Base-by-base conservation (phyloP, 1,140 invertebrate genomes). In the Drosophila bifasciata region DNA sequence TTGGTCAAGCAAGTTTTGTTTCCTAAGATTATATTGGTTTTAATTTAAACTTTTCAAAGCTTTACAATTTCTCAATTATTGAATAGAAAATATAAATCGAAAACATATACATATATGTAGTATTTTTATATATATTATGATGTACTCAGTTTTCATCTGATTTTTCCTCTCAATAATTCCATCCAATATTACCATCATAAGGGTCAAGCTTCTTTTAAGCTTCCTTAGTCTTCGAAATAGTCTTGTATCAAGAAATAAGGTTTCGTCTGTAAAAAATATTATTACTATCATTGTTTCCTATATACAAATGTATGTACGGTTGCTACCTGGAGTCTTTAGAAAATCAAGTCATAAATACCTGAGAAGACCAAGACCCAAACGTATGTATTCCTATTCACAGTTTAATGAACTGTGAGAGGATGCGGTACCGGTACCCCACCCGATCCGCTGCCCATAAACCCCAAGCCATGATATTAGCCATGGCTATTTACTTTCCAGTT, bases 401-500 rank as follows among this genome's bases (percentile, higher is more conserved):
- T 85, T 85, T 86, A 81, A 85, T 85, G 81, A 85, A 85, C 81
- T 85, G 59, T 53, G 45, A 52, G 40, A 40, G 19, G 32, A 45
- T 19, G 1, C 44, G 23, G 39, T 8, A 23, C 32, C 44, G 23
- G 39, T 8, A 23, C 32, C 11, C 39, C 1, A 8, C 15, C 16
- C 9, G 9, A 32, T 1, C 19, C 5, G 8, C 17, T 45, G 2
- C 40, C 15, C 23, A 40, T 40, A 45, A 60, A 32, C 46, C 43
- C 45, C 16, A 63, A 21, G 53, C 49, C 48, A 50, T 36, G 39
- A 49, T 79, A 78, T 83, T 84, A 75, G 56, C 74, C 70, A 83
- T 83, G 79, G 74, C 79, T 84, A 70, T 83, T 83, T 83, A 83
- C 57, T 59, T 74, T 74, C 55, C 55, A 28, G 52, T 55, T 64